Evolutionary conservation across 2,888 invertebrate species (phyloP), one percentile per base, ranked within the genome.

Genomic region (Caenorhabditis imperialis): DNA sequence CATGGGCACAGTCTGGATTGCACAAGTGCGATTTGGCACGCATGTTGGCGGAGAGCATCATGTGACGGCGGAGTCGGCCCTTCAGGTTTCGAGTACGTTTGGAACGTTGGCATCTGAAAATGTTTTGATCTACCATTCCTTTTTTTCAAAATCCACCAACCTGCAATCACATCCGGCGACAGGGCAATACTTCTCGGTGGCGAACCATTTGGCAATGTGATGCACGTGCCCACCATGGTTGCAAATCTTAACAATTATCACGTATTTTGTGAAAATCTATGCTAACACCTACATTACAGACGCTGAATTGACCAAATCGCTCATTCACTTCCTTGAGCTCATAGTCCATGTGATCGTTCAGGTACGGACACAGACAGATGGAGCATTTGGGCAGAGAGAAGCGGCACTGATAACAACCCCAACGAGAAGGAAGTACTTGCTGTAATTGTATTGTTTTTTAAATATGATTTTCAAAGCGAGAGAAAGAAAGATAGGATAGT

Each of bases 21-120:
- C 74, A 74, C 6, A 74, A 30, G 47, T 74, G 74, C 16, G 67
- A 55, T 38, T 57, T 67, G 22, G 61, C 67, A 25, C 74, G 55
- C 74, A 74, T 74, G 44, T 74, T 74, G 0, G 67, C 55, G n/a
- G 67, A 74, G 14, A 67, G 25, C 14, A 62, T 12, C 74, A 74
- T 67, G 25, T 67, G 67, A 16, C 40, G 50, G 7, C 50, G 40
- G 2, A 57, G 42, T 22, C 50, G 35, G 18, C 38, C 57, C 25
- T 67, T 67, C 1, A 67, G 45, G n/a, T 67, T 48, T n/a, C 44
- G 55, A 5, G 30, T 40, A n/a, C 45, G 30, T 18, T 53, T 69
- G 6, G 51, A 18, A 33, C 53, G 54, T 18, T 23, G 20, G 25
- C 51, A 53, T 53, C 53, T 44, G 20, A 33, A 58, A 58, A n/a